Conservation (phyloP, 2,888 invertebrate genomes). For the Ptychoptera contaminata region DNA sequence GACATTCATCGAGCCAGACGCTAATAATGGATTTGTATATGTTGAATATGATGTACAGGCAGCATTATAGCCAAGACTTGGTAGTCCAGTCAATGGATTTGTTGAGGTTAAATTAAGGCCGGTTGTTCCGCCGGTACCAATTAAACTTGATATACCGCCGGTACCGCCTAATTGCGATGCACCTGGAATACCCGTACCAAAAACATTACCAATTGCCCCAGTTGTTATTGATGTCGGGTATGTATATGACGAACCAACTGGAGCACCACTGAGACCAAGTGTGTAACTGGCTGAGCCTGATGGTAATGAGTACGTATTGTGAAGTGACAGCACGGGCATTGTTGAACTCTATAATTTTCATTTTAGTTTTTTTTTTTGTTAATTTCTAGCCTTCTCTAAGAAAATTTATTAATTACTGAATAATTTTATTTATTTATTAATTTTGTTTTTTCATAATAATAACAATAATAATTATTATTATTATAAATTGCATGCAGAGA, state of each 20-base stretch:
- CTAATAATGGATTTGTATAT: slow-evolving; percentile 50
- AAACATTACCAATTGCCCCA: slow-evolving; percentile 17
- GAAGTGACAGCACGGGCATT: slow-evolving; percentile 41
- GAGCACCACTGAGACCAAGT: slow-evolving; percentile 26
- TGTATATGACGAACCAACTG: slow-evolving; percentile 23
- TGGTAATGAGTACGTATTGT: slow-evolving; percentile 30
- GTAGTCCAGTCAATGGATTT: slow-evolving; percentile 16
- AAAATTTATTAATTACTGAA: no score
- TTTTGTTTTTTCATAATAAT: background rate
- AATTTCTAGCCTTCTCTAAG: no score
- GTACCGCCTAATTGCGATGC: slow-evolving; percentile 7
- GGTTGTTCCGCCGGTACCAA: slow-evolving; percentile 5
- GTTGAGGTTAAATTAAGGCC: slow-evolving; percentile 10
- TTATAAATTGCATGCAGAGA: background rate
- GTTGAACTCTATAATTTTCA: slow-evolving; percentile 42
- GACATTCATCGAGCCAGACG: slow-evolving; percentile 41
- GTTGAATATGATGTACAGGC: slow-evolving; percentile 35
- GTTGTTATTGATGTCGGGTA: slow-evolving; percentile 27
- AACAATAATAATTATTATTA: background rate
- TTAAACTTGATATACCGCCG: slow-evolving; percentile 6
- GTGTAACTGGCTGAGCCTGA: slow-evolving; percentile 30
- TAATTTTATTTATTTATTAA: no score
- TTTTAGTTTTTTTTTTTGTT: background rate
- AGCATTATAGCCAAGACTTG: slow-evolving; percentile 16
- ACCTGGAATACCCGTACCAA: slow-evolving; percentile 16